phyloP scores from a whole-genome alignment of 2,797 vertebrate genomes.

The Aulostomus chinensis region DNA sequence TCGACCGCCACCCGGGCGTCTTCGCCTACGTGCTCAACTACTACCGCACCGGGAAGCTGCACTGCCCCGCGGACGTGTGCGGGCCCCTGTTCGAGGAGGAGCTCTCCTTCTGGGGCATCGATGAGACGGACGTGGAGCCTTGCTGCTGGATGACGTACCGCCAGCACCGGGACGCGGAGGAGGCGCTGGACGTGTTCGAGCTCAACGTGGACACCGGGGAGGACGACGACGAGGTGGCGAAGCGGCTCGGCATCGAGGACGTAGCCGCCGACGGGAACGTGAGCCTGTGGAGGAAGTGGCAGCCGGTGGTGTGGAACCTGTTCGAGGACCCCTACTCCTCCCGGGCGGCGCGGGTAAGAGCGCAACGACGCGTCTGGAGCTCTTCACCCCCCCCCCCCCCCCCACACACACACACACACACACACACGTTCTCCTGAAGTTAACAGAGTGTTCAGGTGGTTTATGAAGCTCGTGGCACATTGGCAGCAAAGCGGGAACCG shows the following conservation, averaged over 20 bases:
- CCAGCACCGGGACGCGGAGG: conserved; percentile 95
- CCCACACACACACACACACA: conserved; percentile 5
- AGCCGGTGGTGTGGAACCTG: conserved; percentile 94
- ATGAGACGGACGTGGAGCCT: conserved; percentile 97
- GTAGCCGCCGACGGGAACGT: conserved; percentile 79
- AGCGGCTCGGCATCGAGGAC: conserved; percentile 89
- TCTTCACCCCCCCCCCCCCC: neutral
- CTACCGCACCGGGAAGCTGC: conserved; percentile 95
- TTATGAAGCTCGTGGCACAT: too few species aligned
- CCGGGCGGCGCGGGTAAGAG: conserved; percentile 94
- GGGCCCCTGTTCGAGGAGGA: conserved; percentile 96
- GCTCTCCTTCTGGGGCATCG: conserved; percentile 96
- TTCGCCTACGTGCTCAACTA: conserved; percentile 97
- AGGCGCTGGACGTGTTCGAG: conserved; percentile 96
- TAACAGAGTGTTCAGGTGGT: too few species aligned
- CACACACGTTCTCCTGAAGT: too few species aligned
- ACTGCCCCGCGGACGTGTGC: conserved; percentile 96
- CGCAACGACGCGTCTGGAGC: conserved; percentile 38
- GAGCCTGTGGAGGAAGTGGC: conserved; percentile 90
- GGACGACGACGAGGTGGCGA: conserved; percentile 82
- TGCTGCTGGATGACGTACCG: conserved; percentile 99
- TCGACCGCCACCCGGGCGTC: conserved; percentile 94
- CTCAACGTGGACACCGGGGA: conserved; percentile 80
- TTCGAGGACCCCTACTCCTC: conserved; percentile 99
- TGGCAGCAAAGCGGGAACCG: too few species aligned